Evolutionary conservation across 30 jellyfish, hydroid and myxozoan genomes (phyloP), one percentile per base, ranked within the genome.

Genomic region (Turritopsis dohrnii): DNA sequence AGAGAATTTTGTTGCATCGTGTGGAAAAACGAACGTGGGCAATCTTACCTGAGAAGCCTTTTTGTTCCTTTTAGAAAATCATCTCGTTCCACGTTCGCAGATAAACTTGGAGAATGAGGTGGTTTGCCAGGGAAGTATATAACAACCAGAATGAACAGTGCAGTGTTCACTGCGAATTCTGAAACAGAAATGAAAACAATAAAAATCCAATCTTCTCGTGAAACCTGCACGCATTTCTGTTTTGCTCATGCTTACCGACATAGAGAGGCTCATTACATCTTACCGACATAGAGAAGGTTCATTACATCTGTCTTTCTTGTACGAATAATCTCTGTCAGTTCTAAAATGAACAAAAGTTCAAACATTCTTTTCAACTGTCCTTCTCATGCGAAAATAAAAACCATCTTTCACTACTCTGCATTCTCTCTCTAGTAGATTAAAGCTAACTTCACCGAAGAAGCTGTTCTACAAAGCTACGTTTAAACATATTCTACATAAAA

Each of bases 61-160:
- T 71, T 83, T 8, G 87, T 29, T 19, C 89, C 89, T 1, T 53
- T 60, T 28, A 28, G 22, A 81, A 83, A 83, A 71, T 83, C 60
- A 18, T 53, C 88, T 52, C 89, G 29, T 72, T 66, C 18, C 23
- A 66, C 76, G 60, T 52, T 87, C 7, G 87, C 89, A n/a, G 89
- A 83, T 7, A 26, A 16, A 29, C 89, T 83, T n/a, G 89, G 89
- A 3, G 89, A 86, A 8, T 16, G 18, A 1, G 89, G 89, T 22
- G 89, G 89, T 83, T 83, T 83, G 30, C 72, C 89, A 28, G 89
- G 89, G 60, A 66, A 83, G 86, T 83, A 71, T 7, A 83, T n/a
- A 8, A 83, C 7, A 52, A 83, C 89, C 9, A 29, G 25, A 20
- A 83, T 21, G 71, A 83, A 83, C 87, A 83, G 52, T 7, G 22